A percentile compares a stretch with the other conserved stretches of the same genome.
These are phyloP conservation scores for Betta splendens DNA, from an alignment of 2,797 vertebrate genomes.

Conservation along the genomic window DNA sequence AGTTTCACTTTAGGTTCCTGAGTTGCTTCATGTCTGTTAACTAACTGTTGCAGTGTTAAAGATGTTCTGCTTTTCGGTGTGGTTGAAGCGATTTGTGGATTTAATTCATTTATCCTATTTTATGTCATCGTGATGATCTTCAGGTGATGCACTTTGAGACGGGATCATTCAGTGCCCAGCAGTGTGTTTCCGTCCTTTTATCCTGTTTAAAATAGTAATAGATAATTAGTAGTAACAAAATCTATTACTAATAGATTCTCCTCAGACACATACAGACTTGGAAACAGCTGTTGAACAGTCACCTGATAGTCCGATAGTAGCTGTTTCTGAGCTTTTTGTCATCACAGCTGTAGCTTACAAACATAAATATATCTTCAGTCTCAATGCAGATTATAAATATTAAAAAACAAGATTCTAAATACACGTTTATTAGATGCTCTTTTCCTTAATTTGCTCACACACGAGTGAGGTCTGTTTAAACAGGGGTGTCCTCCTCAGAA, in stretches of 20 bases:
- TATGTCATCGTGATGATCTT: too few relatives aligned
- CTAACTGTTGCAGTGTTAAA: too few relatives aligned
- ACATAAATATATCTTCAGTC: not conserved
- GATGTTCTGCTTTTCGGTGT: not conserved
- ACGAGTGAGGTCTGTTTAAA: not conserved
- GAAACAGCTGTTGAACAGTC: not conserved
- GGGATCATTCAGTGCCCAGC: too few relatives aligned
- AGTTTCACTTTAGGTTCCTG: too few relatives aligned
- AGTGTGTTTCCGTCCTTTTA: too few relatives aligned
- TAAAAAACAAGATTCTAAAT: not conserved
- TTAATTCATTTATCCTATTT: not conserved
- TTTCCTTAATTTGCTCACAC: not conserved
- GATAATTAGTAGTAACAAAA: too few relatives aligned
- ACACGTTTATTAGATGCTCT: not conserved
- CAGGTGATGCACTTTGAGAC: too few relatives aligned
- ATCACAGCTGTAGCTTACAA: too few relatives aligned
- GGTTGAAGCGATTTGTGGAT: not conserved
- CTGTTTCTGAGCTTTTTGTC: not conserved
- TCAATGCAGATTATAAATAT: not conserved
- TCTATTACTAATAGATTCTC: not conserved
- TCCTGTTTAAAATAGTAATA: too few relatives aligned
- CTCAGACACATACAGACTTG: too few relatives aligned
- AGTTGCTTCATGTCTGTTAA: too few relatives aligned
- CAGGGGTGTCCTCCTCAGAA: not conserved
- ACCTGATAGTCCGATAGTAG: not conserved